Base-by-base conservation (phyloP, 2,888 invertebrate genomes). In the Osedax fenrisi region DNA sequence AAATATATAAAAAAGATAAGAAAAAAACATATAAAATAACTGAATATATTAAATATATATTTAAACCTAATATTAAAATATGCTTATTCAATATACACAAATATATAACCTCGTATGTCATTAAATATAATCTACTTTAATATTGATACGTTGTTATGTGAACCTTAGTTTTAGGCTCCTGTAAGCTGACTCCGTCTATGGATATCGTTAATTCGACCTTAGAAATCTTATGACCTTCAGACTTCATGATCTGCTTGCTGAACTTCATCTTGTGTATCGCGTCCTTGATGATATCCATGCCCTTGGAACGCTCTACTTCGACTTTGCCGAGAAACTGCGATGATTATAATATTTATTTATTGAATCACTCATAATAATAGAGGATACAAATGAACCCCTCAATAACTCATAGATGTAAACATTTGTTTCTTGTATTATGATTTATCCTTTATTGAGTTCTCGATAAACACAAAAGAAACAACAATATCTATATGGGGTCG, bases 221-320 rank as follows among this genome's bases (percentile, higher is more conserved):
- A 89, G 84, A 91, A 89, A 85, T 82, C 85, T 95, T 95, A 80
- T 91, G 90, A 64, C 92, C 94, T 78, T 92, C 90, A 2, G 83
- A 82, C 76, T 82, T 80, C 83, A 91, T 90, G 81, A 94, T 87
- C 83, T 94, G 94, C 82, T 94, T 92, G 77, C 90, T 91, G 85
- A 96, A 94, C 86, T 94, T 92, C 79, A 97, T 88, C 83, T 95
- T 94, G 81, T 94, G 89, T 81, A 97, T 96, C 73, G 95, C 95
- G 83, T 96, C 96, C 85, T 94, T 94, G 3, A 97, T 94, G 66
- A 96, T 92, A 84, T 96, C 94, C 80, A 94, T 95, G 79, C 97
- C 97, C 87, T 97, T 96, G 25, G 96, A 92, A 85, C 93, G 91
- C 80, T 94, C 93, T 73, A 97, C 97, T 82, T 91, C 91, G 72